phyloP scores from a whole-genome alignment of 2,888 invertebrate species.

The Drosophila eohydei region DNA sequence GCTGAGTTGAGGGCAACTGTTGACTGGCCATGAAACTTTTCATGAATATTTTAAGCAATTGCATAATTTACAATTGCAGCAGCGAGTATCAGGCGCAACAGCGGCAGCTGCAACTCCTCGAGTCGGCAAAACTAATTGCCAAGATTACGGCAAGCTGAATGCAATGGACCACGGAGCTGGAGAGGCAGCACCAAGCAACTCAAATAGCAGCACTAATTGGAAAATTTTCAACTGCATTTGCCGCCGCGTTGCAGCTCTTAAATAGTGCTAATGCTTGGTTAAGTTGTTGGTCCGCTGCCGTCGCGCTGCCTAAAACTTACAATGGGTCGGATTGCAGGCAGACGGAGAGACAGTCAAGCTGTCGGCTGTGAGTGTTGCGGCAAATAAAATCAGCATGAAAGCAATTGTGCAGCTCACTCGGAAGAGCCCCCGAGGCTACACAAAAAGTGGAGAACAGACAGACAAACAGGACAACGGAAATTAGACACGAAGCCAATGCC shows the following conservation, averaged over 20 bases:
- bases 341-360: constrained; percentile 24
- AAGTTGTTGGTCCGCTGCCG: constrained; percentile 42
- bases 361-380: constrained; percentile 41
- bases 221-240: constrained; percentile 52
- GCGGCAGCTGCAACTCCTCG: constrained; percentile 7
- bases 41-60: constrained; percentile 60
- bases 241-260: constrained; percentile 28
- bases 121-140: constrained; percentile 50
- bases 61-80: constrained; percentile 43
- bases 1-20: constrained; percentile 36
- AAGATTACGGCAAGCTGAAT: constrained; percentile 40
- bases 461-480: constrained; percentile 33
- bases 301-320: constrained; percentile 34
- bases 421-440: constrained; percentile 48
- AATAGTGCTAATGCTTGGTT: constrained; percentile 59
- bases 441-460: neutral
- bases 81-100: constrained; percentile 7
- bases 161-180: neutral
- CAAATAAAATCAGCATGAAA: constrained; percentile 70
- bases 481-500: constrained; percentile 22
- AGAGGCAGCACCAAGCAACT: neutral
- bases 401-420: constrained; percentile 65
- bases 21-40: constrained; percentile 35
- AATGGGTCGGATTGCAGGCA: constrained; percentile 7
- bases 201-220: constrained; percentile 64